Evolutionary conservation across 2,888 invertebrate genomes (phyloP).

Genomic region (Agrotis exclamationis): DNA sequence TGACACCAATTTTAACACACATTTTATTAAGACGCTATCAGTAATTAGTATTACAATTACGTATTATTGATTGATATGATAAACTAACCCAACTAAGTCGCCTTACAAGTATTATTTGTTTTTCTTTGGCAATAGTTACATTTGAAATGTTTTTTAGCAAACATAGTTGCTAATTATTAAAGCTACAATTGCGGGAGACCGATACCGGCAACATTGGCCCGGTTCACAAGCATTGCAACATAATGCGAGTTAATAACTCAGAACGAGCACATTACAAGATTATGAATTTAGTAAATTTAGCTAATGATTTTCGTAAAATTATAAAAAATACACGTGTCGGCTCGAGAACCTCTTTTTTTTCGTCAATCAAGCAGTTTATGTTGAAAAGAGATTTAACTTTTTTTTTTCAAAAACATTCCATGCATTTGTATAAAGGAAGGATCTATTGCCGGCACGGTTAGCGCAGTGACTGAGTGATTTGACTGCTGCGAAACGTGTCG

Average conservation of each 20-base stretch:
- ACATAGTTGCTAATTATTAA: conserved; percentile 21
- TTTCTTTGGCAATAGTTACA: neutral
- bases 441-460: no score
- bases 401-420: no score
- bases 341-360: neutral
- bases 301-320: conserved; percentile 21
- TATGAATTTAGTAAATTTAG: conserved; percentile 34
- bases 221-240: conserved; percentile 52
- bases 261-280: conserved; percentile 28
- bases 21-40: neutral
- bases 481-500: no score
- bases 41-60: neutral
- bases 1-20: neutral
- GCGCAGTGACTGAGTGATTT: no score
- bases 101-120: neutral
- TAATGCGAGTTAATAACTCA: conserved; percentile 41
- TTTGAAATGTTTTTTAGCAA: conserved; percentile 9
- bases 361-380: neutral
- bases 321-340: neutral
- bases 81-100: neutral
- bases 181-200: conserved; percentile 49
- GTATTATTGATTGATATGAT: no score
- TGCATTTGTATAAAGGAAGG: no score
- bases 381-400: no score
- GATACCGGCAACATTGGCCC: conserved; percentile 44